A percentile compares a stretch with the other conserved stretches of the same genome.
Evolutionary conservation across 2,113 vertebrate genomes (phyloP).

Genomic region (Mobula birostris): DNA sequence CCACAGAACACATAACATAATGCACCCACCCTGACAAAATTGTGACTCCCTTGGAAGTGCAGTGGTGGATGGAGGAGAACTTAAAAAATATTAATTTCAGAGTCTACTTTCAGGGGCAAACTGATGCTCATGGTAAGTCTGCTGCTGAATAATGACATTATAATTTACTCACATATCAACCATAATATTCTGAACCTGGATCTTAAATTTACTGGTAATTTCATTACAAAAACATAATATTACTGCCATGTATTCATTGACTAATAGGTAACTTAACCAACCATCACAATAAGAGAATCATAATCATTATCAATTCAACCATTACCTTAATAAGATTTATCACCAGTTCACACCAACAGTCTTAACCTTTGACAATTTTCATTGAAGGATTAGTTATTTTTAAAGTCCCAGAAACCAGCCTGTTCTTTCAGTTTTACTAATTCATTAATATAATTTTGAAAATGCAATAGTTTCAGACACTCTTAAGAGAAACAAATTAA

Average conservation of each 20-base stretch:
- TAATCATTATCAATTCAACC: neutral
- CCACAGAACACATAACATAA: neutral
- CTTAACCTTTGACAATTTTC: neutral
- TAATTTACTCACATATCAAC: neutral
- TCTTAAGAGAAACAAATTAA: neutral
- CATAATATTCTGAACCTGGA: neutral
- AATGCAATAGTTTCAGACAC: neutral
- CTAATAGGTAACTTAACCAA: neutral
- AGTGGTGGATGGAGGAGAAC: neutral
- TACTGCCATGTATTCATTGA: neutral
- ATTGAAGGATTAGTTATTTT: neutral
- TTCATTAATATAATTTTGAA: neutral
- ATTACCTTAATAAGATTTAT: neutral
- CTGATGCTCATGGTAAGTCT: neutral
- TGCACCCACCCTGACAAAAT: neutral
- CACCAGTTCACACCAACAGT: neutral
- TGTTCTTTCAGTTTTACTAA: neutral
- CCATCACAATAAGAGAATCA: neutral
- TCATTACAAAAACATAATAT: neutral
- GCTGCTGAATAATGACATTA: neutral
- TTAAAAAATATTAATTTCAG: neutral
- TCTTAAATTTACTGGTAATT: neutral
- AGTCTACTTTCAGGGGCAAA: neutral
- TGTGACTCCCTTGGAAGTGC: no score
- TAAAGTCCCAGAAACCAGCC: neutral